These are phyloP conservation scores for Cynocephalus volans DNA, from an alignment of 2,113 vertebrate species.

Conservation along the genomic window DNA sequence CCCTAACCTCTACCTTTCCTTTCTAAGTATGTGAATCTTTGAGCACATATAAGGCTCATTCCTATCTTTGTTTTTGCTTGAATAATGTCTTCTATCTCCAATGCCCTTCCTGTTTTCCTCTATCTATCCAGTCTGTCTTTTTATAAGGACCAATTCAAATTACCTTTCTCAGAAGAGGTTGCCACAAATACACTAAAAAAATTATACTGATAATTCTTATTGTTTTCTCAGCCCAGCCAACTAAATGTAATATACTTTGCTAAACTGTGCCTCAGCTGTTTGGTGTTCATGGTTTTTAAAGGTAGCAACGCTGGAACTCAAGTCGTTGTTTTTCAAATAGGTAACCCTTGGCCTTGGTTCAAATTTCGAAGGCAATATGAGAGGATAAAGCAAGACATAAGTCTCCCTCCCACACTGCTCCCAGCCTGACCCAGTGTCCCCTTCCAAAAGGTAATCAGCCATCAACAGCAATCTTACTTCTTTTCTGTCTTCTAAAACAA, in stretches of 20 bases:
- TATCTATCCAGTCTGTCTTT: neutral
- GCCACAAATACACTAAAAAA: neutral
- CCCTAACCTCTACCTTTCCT: neutral
- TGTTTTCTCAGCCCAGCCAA: neutral
- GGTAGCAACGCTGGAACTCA: neutral
- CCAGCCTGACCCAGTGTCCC: neutral
- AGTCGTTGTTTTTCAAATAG: neutral
- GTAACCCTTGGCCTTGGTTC: neutral
- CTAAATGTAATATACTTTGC: neutral
- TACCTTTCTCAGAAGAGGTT: neutral
- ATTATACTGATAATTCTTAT: neutral
- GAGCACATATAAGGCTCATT: neutral
- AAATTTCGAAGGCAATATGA: slow-evolving; percentile 16
- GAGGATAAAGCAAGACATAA: neutral
- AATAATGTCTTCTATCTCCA: neutral
- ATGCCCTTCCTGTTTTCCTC: neutral
- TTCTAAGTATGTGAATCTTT: neutral
- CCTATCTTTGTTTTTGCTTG: neutral
- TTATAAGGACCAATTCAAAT: neutral
- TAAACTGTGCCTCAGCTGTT: neutral
- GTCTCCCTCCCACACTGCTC: neutral
- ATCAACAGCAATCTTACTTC: neutral
- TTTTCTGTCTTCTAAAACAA: neutral
- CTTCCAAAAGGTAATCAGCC: neutral
- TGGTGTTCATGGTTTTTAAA: neutral